phyloP scores from a whole-genome alignment of 2,888 invertebrate genomes.

The Parascotia fuliginaria region DNA sequence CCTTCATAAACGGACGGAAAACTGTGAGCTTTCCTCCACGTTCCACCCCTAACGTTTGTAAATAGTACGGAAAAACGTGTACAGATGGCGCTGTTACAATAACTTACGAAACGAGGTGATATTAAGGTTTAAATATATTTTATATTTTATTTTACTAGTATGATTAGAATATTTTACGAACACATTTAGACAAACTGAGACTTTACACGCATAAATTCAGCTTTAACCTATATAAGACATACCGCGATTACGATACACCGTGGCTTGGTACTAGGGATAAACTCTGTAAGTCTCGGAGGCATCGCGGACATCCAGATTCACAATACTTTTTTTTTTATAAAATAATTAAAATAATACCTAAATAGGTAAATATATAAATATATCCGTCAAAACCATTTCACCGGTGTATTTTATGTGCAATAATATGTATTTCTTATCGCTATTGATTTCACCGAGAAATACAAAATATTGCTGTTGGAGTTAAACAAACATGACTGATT shows the following conservation, averaged over 20 bases:
- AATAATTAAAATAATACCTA: not conserved
- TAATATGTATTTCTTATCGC: slow-evolving; percentile 11
- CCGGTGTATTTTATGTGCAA: slow-evolving; percentile 8
- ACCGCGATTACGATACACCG: too few species aligned
- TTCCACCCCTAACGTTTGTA: slow-evolving; percentile 14
- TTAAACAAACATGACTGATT: not conserved
- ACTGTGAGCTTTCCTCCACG: slow-evolving; percentile 4
- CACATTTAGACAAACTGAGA: too few species aligned
- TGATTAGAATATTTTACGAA: too few species aligned
- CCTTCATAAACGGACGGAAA: not conserved
- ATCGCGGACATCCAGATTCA: too few species aligned
- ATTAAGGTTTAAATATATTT: too few species aligned
- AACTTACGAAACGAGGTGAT: too few species aligned
- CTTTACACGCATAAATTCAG: too few species aligned
- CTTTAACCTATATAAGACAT: too few species aligned
- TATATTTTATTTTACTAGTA: too few species aligned
- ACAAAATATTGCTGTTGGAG: not conserved
- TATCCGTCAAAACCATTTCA: slow-evolving; percentile 4
- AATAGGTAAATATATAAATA: not conserved
- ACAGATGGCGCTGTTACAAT: slow-evolving; percentile 45
- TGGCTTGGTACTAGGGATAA: too few species aligned
- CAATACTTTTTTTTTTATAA: not conserved
- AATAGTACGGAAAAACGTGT: not conserved
- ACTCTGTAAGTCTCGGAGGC: too few species aligned
- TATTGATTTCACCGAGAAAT: not conserved